Evolutionary conservation across 2,113 vertebrate genomes (phyloP).

Genomic region (Oreocharis arfaki): DNA sequence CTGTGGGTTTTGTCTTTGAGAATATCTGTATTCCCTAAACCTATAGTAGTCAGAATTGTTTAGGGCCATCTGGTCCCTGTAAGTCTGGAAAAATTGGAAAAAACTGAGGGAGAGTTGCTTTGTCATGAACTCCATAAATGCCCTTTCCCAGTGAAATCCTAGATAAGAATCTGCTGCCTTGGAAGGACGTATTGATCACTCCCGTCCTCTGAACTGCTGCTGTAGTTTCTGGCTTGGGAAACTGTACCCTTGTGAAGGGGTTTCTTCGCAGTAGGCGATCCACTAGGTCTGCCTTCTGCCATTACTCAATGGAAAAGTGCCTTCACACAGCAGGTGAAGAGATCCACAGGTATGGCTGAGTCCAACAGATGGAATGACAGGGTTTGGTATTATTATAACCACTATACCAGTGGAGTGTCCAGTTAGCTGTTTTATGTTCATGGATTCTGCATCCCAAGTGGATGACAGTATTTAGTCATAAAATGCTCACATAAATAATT

Average conservation of each 20-base stretch:
- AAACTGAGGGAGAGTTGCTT: neutral
- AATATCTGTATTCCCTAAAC: neutral
- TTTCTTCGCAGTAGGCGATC: neutral
- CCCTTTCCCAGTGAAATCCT: neutral
- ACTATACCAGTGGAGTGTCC: neutral
- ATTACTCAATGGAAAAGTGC: neutral
- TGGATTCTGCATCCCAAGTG: neutral
- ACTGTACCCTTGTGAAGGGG: neutral
- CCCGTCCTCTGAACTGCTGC: neutral
- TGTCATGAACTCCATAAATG: neutral
- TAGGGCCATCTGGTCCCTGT: neutral
- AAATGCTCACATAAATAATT: neutral
- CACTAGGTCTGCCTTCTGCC: neutral
- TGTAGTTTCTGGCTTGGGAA: neutral
- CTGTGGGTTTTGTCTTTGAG: neutral
- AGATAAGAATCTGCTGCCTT: neutral
- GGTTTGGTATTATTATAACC: neutral
- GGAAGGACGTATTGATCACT: neutral
- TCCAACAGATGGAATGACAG: neutral
- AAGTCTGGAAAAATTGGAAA: neutral
- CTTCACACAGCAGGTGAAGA: rapidly evolving
- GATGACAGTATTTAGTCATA: neutral
- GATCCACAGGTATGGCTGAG: neutral
- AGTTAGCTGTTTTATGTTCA: neutral
- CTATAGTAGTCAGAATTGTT: neutral